Conservation (phyloP, 2,888 invertebrate genomes). For the Cosmia pyralina region DNA sequence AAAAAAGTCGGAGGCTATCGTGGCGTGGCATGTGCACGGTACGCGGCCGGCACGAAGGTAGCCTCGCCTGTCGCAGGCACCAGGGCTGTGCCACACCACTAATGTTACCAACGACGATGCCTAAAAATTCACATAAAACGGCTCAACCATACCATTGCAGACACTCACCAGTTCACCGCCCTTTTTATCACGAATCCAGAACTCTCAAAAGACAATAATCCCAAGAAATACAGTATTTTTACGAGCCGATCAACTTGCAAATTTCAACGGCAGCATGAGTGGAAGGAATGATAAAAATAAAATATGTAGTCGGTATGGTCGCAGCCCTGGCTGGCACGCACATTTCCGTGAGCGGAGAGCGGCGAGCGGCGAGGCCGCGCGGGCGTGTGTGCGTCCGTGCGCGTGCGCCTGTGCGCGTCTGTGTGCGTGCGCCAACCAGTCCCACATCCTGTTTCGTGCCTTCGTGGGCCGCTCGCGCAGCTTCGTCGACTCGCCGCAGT, state of each 20-base stretch:
- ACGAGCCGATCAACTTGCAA: conserved; percentile 63
- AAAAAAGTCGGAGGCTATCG: conserved; percentile 63
- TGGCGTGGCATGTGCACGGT: conserved; percentile 48
- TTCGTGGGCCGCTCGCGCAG: conserved; percentile 82
- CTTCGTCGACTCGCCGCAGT: conserved; percentile 80
- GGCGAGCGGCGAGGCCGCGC: conserved; percentile 85
- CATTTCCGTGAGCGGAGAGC: conserved; percentile 88
- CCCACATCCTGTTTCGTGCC: conserved; percentile 88
- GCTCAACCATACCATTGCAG: conserved; percentile 1
- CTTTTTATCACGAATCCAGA: conserved; percentile 35
- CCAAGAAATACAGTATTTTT: conserved; percentile 47
- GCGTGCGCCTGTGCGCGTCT: conserved; percentile 65
- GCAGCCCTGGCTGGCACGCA: conserved; percentile 83
- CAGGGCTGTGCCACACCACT: conserved; percentile 55
- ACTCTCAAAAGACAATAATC: conserved; percentile 42
- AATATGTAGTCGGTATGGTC: conserved; percentile 61
- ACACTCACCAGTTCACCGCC: not conserved
- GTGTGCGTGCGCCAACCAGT: conserved; percentile 87
- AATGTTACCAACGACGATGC: not conserved
- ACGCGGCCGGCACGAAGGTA: conserved; percentile 54
- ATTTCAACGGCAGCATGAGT: conserved; percentile 52
- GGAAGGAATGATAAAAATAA: conserved; percentile 65
- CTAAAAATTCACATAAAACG: conserved; percentile 2
- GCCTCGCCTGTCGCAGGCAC: conserved; percentile 49
- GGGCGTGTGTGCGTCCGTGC: conserved; percentile 74